Conservation (phyloP, 2,797 vertebrate species). For the Myotis findleyi region DNA sequence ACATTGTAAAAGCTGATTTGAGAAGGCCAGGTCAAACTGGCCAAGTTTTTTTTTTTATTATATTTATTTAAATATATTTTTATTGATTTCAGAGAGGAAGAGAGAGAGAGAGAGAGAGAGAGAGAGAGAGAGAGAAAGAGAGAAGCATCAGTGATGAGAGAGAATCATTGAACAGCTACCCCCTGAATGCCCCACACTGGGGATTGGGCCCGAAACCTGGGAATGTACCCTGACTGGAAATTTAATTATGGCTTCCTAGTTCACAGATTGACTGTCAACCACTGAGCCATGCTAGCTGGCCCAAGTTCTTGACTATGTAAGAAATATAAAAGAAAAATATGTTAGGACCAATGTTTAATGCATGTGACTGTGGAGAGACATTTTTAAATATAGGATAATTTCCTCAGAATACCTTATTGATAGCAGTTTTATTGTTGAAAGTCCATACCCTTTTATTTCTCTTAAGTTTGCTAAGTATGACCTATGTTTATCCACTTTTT, state of each 20-base stretch:
- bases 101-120: too few relatives aligned
- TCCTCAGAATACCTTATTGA: background rate
- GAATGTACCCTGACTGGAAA: too few relatives aligned
- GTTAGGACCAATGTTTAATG: background rate
- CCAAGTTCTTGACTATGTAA: background rate
- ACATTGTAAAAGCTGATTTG: background rate
- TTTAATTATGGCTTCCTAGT: too few relatives aligned
- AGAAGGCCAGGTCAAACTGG: background rate
- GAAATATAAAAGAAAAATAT: background rate
- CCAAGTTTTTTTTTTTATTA: background rate
- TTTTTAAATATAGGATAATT: background rate
- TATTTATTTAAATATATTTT: too few relatives aligned
- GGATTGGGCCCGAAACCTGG: too few relatives aligned
- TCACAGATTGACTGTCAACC: too few relatives aligned
- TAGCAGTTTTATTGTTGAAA: background rate
- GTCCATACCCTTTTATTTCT: background rate
- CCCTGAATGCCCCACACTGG: too few relatives aligned
- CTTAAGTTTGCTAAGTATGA: background rate
- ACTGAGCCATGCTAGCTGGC: too few relatives aligned
- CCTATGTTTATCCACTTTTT: background rate
- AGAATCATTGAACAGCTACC: too few relatives aligned
- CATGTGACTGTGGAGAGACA: background rate
- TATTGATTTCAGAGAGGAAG: too few relatives aligned
- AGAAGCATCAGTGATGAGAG: too few relatives aligned
- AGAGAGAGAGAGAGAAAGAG: too few relatives aligned